Conservation (phyloP, 2,797 vertebrate species). For the Huso huso region DNA sequence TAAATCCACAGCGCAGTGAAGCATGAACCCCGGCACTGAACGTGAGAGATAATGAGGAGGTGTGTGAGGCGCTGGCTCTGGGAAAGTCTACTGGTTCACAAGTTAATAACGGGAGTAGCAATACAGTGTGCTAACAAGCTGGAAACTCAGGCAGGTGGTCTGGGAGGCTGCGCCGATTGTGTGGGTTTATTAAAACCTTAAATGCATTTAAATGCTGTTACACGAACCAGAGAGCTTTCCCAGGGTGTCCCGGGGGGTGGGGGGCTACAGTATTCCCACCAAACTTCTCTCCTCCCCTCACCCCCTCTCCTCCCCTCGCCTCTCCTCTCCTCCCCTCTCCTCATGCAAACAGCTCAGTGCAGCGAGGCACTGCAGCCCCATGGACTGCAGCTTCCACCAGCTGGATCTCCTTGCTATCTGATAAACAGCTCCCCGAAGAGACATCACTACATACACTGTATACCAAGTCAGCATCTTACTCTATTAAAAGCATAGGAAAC, state of each 20-base stretch:
- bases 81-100: neutral
- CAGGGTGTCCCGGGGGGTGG: constrained; percentile 25
- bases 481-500: too few species aligned
- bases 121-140: neutral
- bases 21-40: neutral
- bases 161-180: neutral
- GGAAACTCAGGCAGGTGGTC: neutral
- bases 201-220: constrained; percentile 29
- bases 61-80: neutral
- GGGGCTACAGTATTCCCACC: neutral
- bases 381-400: too few species aligned
- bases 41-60: neutral
- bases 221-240: constrained; percentile 28
- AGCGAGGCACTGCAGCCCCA: neutral
- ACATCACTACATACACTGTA: too few species aligned
- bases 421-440: too few species aligned
- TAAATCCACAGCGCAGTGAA: too few species aligned
- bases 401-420: too few species aligned
- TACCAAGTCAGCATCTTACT: too few species aligned
- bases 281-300: neutral
- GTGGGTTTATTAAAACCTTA: constrained; percentile 22
- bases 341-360: neutral
- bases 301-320: too few species aligned
- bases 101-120: neutral
- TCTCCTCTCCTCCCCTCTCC: too few species aligned